phyloP scores from a whole-genome alignment of 2,888 invertebrate species.

The Drosophila paracracens region DNA sequence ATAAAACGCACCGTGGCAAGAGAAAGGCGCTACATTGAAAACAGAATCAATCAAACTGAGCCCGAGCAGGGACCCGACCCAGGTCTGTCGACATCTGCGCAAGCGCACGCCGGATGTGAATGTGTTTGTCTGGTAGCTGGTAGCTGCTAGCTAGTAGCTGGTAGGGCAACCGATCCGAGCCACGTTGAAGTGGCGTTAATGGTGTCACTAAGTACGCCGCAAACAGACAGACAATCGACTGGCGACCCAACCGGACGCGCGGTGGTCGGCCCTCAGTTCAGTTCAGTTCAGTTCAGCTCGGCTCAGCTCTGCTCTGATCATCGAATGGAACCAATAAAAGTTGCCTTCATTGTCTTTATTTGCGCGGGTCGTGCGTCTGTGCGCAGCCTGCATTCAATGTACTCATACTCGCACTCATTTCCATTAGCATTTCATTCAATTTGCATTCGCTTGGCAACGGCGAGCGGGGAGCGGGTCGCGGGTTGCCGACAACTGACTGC shows the following conservation, averaged over 20 bases:
- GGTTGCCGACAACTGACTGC: constrained; percentile 23
- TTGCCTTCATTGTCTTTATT: constrained; percentile 77
- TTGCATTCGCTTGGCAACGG: constrained; percentile 64
- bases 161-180: constrained; percentile 35
- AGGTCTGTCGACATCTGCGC: constrained; percentile 57
- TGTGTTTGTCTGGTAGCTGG: constrained; percentile 30
- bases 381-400: constrained; percentile 60
- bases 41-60: constrained; percentile 81
- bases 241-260: constrained; percentile 33
- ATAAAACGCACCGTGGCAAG: constrained; percentile 58
- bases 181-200: constrained; percentile 66
- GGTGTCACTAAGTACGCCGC: constrained; percentile 81
- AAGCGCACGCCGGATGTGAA: constrained; percentile 75
- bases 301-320: constrained; percentile 68
- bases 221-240: constrained; percentile 47
- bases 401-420: constrained; percentile 60
- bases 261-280: constrained; percentile 40
- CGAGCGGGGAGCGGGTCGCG: neutral
- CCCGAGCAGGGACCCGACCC: constrained; percentile 30
- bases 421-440: constrained; percentile 76
- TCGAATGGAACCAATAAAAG: constrained; percentile 84
- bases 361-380: constrained; percentile 67
- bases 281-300: constrained; percentile 15
- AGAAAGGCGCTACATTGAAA: constrained; percentile 74
- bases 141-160: constrained; percentile 36